Evolutionary conservation across 1,140 invertebrate genomes (phyloP).

Genomic region (Drosophila tani): DNA sequence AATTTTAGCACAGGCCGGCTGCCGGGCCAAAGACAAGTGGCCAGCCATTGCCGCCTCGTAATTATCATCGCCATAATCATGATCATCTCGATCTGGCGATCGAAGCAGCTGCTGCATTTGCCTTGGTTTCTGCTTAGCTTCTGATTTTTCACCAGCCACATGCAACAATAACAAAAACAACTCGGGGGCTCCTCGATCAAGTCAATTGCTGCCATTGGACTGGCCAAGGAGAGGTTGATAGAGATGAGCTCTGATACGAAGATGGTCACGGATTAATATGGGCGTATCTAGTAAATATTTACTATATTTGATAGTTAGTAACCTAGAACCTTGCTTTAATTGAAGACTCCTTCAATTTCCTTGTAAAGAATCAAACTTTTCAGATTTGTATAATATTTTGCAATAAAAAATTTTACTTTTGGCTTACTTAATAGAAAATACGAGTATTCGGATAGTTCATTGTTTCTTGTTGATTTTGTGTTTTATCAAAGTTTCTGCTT

Average conservation of each 20-base stretch:
- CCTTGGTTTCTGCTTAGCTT: conserved; percentile 35
- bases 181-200: conserved; percentile 47
- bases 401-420: too few relatives aligned
- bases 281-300: too few relatives aligned
- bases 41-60: conserved; percentile 42
- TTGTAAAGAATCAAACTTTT: too few relatives aligned
- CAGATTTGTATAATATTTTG: too few relatives aligned
- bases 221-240: conserved; percentile 17
- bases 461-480: too few relatives aligned
- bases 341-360: too few relatives aligned
- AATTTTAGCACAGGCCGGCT: conserved; percentile 66
- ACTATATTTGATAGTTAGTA: too few relatives aligned
- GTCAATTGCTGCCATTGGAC: conserved; percentile 53
- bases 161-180: conserved; percentile 18
- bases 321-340: too few relatives aligned
- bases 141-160: conserved; percentile 54
- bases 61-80: conserved; percentile 48
- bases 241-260: conserved; percentile 19
- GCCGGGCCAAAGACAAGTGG: conserved; percentile 12
- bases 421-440: too few relatives aligned
- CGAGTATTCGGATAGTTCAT: too few relatives aligned
- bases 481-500: not conserved
- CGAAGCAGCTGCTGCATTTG: conserved; percentile 48
- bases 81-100: conserved; percentile 54
- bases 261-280: not conserved